Evolutionary conservation across 2,888 invertebrate genomes (phyloP).

Genomic region (Dinocampus coccinellae): DNA sequence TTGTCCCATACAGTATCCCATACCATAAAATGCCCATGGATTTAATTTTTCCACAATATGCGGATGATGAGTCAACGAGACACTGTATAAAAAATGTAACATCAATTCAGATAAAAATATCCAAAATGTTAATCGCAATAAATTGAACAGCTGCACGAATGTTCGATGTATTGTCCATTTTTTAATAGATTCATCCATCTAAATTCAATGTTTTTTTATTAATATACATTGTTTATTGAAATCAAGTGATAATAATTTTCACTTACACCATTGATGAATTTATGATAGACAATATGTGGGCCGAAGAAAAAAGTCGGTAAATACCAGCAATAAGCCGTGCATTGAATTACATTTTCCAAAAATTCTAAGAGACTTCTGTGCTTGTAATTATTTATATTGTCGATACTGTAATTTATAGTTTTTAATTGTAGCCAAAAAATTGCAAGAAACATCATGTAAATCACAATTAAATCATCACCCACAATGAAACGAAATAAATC

Average conservation of each 20-base stretch:
- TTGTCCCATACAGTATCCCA: constrained; percentile 91
- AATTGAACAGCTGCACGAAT: constrained; percentile 49
- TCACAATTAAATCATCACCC: constrained; percentile 71
- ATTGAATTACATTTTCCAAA: constrained; percentile 72
- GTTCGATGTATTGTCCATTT: constrained; percentile 53
- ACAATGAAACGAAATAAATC: constrained; percentile 70
- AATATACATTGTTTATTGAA: neutral
- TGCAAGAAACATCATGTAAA: constrained; percentile 72
- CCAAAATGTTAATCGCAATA: constrained; percentile 78
- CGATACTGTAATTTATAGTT: constrained; percentile 82
- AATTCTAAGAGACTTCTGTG: constrained; percentile 55
- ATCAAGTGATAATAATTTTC: neutral
- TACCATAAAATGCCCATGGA: constrained; percentile 84
- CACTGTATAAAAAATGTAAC: constrained; percentile 86
- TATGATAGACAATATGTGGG: constrained; percentile 84
- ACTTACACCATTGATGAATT: constrained; percentile 74
- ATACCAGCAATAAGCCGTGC: constrained; percentile 81
- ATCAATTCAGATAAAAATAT: constrained; percentile 77
- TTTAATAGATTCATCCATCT: constrained; percentile 67
- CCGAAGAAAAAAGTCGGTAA: constrained; percentile 87
- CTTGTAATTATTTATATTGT: constrained; percentile 68
- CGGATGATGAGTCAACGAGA: constrained; percentile 79
- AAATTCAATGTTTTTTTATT: constrained; percentile 23
- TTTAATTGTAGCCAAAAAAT: constrained; percentile 81
- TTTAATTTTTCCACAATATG: constrained; percentile 74